These are phyloP conservation scores for Calypte anna DNA, from an alignment of 2,113 vertebrate genomes.

Conservation along the genomic window DNA sequence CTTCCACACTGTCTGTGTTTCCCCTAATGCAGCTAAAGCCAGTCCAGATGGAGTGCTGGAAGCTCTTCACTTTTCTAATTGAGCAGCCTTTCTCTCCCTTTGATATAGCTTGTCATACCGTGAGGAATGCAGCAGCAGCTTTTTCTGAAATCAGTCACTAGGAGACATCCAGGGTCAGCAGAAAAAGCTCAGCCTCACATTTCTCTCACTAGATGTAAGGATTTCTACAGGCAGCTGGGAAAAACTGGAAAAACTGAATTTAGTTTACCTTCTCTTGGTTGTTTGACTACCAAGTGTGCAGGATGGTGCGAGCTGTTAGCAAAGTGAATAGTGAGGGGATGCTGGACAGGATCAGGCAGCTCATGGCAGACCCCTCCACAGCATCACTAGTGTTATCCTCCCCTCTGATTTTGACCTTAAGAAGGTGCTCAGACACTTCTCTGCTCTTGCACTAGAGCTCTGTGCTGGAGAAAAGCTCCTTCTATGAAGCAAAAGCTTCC, in stretches of 20 bases:
- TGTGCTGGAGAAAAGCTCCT: neutral
- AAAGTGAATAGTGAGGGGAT: neutral
- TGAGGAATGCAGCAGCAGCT: neutral
- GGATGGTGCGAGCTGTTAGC: neutral
- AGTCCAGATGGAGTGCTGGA: neutral
- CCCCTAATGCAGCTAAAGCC: neutral
- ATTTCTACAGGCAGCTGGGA: neutral
- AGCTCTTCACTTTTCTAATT: neutral
- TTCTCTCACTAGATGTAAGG: neutral
- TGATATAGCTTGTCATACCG: neutral
- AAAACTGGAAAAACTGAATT: neutral
- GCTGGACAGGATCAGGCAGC: neutral
- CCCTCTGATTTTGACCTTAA: neutral
- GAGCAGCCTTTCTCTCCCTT: neutral
- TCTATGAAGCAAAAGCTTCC: neutral
- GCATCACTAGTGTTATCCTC: neutral
- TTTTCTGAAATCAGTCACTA: neutral
- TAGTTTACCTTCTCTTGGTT: neutral
- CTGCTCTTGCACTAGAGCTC: neutral
- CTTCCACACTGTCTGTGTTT: neutral
- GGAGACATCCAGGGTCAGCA: neutral
- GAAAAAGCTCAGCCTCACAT: neutral
- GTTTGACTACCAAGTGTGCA: neutral
- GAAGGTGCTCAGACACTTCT: neutral
- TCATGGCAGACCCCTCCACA: fast-evolving